A percentile compares a stretch with the other conserved stretches of the same genome.
phyloP scores from a whole-genome alignment of 2,113 vertebrate genomes.

The Otolemur garnettii region DNA sequence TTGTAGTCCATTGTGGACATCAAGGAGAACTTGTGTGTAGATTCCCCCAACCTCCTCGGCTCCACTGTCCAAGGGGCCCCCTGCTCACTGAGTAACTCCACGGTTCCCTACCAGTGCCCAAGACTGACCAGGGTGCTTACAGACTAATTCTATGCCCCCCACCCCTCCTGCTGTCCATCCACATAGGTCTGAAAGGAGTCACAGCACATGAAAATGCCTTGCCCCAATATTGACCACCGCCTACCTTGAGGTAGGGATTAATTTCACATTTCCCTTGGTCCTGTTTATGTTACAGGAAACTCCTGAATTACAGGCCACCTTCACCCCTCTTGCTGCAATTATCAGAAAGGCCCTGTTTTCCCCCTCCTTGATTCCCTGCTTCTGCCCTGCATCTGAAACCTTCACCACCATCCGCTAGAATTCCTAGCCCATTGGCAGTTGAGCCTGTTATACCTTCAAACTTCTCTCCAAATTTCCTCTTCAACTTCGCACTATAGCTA shows the following conservation, averaged over 20 bases:
- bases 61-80: neutral
- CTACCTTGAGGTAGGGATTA: neutral
- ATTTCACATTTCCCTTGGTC: neutral
- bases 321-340: neutral
- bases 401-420: rapidly evolving
- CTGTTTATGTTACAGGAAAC: neutral
- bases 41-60: neutral
- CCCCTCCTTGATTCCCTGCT: neutral
- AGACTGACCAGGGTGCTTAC: too few species aligned
- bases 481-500: neutral
- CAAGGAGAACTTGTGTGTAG: too few species aligned
- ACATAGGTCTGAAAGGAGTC: neutral
- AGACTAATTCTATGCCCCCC: neutral
- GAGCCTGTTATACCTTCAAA: too few species aligned
- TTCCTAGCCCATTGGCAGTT: neutral
- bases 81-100: neutral
- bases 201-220: rapidly evolving
- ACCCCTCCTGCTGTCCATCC: neutral
- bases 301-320: neutral
- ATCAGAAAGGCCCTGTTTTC: rapidly evolving
- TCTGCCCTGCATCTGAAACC: neutral
- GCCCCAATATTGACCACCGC: neutral
- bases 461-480: neutral
- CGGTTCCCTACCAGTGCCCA: rapidly evolving
- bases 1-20: neutral